Percentiles rank a stretch among this genome's conserved stretches.
Conservation (phyloP, 1,140 invertebrate species). For the Pomacea maculata region DNA sequence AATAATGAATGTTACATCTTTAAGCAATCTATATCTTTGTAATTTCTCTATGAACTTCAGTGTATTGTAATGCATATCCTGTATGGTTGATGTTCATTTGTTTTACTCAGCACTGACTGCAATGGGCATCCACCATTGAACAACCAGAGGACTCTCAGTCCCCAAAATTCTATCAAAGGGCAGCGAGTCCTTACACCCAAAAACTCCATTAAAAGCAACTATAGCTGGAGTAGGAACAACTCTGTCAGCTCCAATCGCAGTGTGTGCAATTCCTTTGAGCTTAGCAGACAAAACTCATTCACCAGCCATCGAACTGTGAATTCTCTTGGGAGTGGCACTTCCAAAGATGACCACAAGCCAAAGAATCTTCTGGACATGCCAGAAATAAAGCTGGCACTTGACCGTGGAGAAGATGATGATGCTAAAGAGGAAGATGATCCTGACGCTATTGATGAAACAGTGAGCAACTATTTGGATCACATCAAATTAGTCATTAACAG, state of each 20-base stretch:
- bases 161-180: constrained; percentile 69
- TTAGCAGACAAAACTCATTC: constrained; percentile 64
- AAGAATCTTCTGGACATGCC: constrained; percentile 58
- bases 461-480: constrained; percentile 25
- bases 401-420: constrained; percentile 37
- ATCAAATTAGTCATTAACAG: background rate
- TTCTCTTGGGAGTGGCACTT: constrained; percentile 52
- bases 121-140: constrained; percentile 72
- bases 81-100: constrained; percentile 2
- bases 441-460: constrained; percentile 66
- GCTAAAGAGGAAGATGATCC: constrained; percentile 54
- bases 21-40: background rate
- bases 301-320: constrained; percentile 56
- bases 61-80: background rate
- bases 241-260: constrained; percentile 57
- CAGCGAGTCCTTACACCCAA: constrained; percentile 69
- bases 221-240: constrained; percentile 57
- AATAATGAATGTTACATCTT: background rate
- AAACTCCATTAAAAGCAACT: constrained; percentile 72
- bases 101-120: constrained; percentile 69
- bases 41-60: background rate
- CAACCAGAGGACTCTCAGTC: constrained; percentile 65
- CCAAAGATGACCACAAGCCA: constrained; percentile 62
- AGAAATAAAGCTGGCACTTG: constrained; percentile 30
- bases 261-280: constrained; percentile 55